Evolutionary conservation across 2,113 vertebrate species (phyloP).

Genomic region (Odontophorus gujanensis): DNA sequence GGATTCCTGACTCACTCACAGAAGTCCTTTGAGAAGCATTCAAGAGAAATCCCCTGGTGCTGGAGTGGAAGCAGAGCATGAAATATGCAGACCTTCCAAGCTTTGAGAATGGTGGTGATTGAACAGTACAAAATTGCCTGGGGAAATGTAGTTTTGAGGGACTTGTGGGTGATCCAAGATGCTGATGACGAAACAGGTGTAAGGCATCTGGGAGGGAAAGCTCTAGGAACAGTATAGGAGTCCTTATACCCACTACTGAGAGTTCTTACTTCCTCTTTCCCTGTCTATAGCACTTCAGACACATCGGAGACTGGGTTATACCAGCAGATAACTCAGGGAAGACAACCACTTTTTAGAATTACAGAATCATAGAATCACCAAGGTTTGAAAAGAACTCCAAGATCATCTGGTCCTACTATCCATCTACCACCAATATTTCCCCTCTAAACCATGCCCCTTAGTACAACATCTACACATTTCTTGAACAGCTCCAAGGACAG

Average conservation of each 20-base stretch:
- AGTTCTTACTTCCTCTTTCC: not conserved
- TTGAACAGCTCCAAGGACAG: no score
- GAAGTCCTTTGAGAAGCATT: not conserved
- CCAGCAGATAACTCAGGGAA: not conserved
- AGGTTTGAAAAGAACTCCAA: no score
- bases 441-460: no score
- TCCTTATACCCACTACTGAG: not conserved
- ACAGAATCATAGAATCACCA: no score
- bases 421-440: no score
- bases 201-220: not conserved
- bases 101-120: no score
- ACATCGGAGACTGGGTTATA: not conserved
- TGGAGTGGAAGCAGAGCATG: not conserved
- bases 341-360: no score
- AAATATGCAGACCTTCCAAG: fast-evolving
- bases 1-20: not conserved
- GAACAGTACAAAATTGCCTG: not conserved
- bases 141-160: not conserved
- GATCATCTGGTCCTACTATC: no score
- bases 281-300: not conserved
- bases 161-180: not conserved
- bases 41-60: not conserved
- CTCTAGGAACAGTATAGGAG: not conserved
- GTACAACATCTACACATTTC: no score
- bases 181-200: not conserved